These are phyloP conservation scores for Psammodynastes pulverulentus DNA, from an alignment of 2,113 vertebrate genomes.

Conservation along the genomic window DNA sequence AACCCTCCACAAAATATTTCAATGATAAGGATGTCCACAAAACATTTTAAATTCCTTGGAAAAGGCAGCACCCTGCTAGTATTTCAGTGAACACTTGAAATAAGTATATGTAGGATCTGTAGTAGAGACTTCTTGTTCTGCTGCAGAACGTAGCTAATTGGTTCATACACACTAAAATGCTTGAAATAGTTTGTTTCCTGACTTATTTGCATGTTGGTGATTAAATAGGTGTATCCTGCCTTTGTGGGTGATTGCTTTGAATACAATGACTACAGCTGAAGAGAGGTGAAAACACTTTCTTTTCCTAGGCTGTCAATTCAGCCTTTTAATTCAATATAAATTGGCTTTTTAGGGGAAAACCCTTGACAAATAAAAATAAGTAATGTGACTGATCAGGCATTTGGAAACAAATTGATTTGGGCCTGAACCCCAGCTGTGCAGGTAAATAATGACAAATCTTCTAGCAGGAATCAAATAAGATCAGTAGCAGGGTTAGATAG, in stretches of 20 bases:
- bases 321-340: background rate
- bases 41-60: background rate
- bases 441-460: background rate
- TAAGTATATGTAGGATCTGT: background rate
- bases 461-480: background rate
- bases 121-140: background rate
- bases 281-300: background rate
- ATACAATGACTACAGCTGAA: background rate
- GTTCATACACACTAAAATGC: background rate
- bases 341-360: constrained; percentile 7
- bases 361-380: background rate
- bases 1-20: background rate
- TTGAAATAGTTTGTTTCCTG: background rate
- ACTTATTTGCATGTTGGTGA: background rate
- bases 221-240: background rate
- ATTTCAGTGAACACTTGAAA: background rate
- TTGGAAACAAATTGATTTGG: constrained; percentile 9
- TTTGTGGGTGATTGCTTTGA: background rate
- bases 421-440: background rate
- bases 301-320: background rate
- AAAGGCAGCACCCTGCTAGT: background rate
- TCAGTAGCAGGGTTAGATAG: background rate
- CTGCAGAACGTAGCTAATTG: background rate
- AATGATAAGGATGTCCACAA: background rate
- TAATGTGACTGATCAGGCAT: background rate